These are phyloP conservation scores for Diorhabda carinulata DNA, from an alignment of 1,140 invertebrate species.

Conservation along the genomic window DNA sequence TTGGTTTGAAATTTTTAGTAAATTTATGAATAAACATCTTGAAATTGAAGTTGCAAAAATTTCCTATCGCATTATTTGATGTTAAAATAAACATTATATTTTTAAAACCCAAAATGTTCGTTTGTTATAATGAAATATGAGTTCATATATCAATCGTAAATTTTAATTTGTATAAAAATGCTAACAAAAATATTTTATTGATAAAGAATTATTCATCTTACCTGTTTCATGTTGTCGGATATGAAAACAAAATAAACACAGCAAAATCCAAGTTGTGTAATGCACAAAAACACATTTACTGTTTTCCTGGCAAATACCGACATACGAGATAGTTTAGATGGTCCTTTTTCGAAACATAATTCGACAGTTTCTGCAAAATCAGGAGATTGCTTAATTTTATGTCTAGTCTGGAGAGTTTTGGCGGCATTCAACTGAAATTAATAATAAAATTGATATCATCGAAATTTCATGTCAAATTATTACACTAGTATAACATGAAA, in stretches of 20 bases:
- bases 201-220: slow-evolving; percentile 42
- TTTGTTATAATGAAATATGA: too few relatives aligned
- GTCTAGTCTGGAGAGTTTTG: slow-evolving; percentile 58
- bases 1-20: too few relatives aligned
- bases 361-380: slow-evolving; percentile 77
- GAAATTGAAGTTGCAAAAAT: too few relatives aligned
- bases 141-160: too few relatives aligned
- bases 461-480: too few relatives aligned
- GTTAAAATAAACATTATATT: too few relatives aligned
- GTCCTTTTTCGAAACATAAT: slow-evolving; percentile 70
- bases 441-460: background rate
- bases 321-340: slow-evolving; percentile 55
- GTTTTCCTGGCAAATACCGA: slow-evolving; percentile 59
- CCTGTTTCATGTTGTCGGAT: slow-evolving; percentile 73
- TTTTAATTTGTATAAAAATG: too few relatives aligned
- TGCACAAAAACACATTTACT: slow-evolving; percentile 76
- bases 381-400: slow-evolving; percentile 52
- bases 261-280: slow-evolving; percentile 92
- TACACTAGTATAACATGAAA: too few relatives aligned
- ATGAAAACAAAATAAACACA: slow-evolving; percentile 94
- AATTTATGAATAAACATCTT: too few relatives aligned
- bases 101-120: too few relatives aligned
- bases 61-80: too few relatives aligned
- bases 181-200: too few relatives aligned
- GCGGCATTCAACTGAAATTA: slow-evolving; percentile 62